phyloP scores from a whole-genome alignment of 2,888 invertebrate genomes.

The Erpobdella octoculata region DNA sequence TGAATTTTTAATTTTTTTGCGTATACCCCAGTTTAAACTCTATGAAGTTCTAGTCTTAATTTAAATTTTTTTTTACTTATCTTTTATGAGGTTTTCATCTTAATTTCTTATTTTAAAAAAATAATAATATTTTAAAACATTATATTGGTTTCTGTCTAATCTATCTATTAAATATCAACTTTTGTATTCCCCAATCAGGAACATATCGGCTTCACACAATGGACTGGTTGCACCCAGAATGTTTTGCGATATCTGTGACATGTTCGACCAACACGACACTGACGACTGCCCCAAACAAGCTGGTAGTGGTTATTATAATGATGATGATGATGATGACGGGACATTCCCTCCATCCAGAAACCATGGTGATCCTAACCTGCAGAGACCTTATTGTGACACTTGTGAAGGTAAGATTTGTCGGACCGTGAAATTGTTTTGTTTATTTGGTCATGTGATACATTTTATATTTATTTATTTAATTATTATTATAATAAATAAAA shows the following conservation, averaged over 20 bases:
- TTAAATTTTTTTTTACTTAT: not conserved
- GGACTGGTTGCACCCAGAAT: conserved; percentile 69
- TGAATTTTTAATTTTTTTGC: too few species aligned
- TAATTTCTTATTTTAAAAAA: too few species aligned
- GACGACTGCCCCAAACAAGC: conserved; percentile 89
- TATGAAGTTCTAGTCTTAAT: not conserved
- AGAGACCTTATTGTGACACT: conserved; percentile 73
- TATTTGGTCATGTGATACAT: not conserved
- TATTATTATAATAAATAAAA: too few species aligned
- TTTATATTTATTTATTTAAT: not conserved
- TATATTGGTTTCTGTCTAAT: too few species aligned
- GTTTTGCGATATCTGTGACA: conserved; percentile 95
- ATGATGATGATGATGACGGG: conserved; percentile 57
- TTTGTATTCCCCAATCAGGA: too few species aligned
- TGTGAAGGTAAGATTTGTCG: conserved; percentile 61
- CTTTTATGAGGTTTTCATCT: not conserved
- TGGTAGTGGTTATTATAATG: conserved; percentile 66
- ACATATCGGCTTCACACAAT: too few species aligned
- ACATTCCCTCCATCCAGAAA: conserved; percentile 56
- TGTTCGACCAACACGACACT: conserved; percentile 90
- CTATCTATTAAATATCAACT: too few species aligned
- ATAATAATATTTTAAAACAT: too few species aligned
- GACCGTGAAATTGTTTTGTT: not conserved
- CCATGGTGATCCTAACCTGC: conserved; percentile 49
- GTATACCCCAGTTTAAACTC: not conserved